Conservation (phyloP, 2,113 vertebrate species). For the Illadopsis cleaveri region DNA sequence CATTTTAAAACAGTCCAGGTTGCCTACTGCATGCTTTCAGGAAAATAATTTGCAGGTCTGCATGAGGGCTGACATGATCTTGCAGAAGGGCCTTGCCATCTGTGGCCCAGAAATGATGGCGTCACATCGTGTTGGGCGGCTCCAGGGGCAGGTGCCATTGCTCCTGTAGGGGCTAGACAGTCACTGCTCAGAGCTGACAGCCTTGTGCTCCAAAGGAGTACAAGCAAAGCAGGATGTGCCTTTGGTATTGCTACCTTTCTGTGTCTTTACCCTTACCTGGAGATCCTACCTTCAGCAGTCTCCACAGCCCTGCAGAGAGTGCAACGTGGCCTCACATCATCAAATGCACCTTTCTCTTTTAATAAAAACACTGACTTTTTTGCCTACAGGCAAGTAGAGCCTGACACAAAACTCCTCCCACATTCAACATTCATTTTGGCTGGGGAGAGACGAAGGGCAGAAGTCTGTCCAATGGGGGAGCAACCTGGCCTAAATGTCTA, state of each 20-base stretch:
- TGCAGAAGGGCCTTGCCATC: not conserved
- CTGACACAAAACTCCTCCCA: not conserved
- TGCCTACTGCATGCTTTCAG: not conserved
- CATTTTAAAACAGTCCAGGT: not conserved
- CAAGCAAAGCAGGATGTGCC: not conserved
- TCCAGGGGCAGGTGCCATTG: not conserved
- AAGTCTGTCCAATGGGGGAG: not conserved
- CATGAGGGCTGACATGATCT: accelerated
- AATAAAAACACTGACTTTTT: not conserved
- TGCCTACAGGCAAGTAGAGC: not conserved
- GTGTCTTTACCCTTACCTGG: not conserved
- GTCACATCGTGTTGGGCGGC: accelerated
- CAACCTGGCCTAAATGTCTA: not conserved
- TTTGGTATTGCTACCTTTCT: not conserved
- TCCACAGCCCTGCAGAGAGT: not conserved
- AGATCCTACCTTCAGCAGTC: not conserved
- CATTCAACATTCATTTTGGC: not conserved
- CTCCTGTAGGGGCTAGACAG: accelerated
- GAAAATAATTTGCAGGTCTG: not conserved
- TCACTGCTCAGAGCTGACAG: not conserved
- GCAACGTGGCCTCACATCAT: accelerated
- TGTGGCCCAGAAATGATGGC: not conserved
- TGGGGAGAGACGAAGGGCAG: not conserved
- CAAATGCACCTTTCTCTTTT: not conserved
- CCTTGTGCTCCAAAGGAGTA: not conserved